A percentile compares a stretch with the other conserved stretches of the same genome.
Evolutionary conservation across 2,888 invertebrate genomes (phyloP).

Genomic region (Trachelus stipa): DNA sequence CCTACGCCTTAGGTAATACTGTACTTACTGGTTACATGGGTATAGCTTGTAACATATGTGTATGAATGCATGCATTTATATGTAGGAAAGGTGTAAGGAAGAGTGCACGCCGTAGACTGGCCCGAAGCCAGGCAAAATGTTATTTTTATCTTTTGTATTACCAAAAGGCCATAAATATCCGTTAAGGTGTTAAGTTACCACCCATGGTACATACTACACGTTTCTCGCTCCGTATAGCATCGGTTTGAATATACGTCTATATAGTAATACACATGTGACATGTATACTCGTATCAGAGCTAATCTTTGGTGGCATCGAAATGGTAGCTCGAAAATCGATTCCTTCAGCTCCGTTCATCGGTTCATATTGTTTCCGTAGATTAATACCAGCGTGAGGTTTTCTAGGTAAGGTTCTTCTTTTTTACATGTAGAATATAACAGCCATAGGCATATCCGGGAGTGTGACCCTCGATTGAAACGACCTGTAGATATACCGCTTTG

Average conservation of each 20-base stretch:
- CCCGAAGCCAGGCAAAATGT: constrained; percentile 31
- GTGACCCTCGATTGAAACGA: neutral
- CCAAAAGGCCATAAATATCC: constrained; percentile 44
- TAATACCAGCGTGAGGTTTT: neutral
- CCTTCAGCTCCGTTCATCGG: neutral
- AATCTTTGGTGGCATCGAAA: constrained; percentile 40
- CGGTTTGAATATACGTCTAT: constrained; percentile 9
- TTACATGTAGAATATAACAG: neutral
- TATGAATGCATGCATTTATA: neutral
- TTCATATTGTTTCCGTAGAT: neutral
- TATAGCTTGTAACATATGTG: neutral
- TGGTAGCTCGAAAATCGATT: neutral
- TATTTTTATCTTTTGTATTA: constrained; percentile 41
- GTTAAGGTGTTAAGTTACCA: constrained; percentile 46
- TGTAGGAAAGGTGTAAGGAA: neutral
- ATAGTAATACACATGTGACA: constrained; percentile 5
- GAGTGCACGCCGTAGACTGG: constrained; percentile 11
- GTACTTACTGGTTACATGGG: neutral
- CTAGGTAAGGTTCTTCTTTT: neutral
- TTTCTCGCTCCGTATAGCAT: constrained; percentile 18
- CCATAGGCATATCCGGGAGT: neutral
- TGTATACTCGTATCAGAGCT: constrained; percentile 28
- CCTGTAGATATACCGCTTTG: neutral
- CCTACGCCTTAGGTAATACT: constrained; percentile 22
- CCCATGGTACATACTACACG: constrained; percentile 34